Conservation (phyloP, 2,888 invertebrate genomes). For the Xanthostigma xanthostigma region DNA sequence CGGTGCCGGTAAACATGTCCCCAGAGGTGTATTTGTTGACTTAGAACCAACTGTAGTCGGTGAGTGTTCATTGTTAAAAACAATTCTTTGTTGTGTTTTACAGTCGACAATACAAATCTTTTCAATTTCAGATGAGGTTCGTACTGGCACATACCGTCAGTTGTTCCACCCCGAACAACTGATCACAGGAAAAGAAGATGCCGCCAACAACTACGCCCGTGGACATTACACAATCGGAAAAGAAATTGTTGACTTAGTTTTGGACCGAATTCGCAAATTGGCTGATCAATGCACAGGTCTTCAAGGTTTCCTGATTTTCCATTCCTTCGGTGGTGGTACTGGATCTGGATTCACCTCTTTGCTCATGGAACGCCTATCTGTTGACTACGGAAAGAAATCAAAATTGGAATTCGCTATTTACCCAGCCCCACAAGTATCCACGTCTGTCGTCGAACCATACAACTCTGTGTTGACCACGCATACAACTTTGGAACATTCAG, state of each 20-base stretch:
- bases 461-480: slow-evolving; percentile 45
- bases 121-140: slow-evolving; percentile 54
- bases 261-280: slow-evolving; percentile 36
- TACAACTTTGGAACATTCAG: slow-evolving; percentile 41
- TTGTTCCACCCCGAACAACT: slow-evolving; percentile 95
- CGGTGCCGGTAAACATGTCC: slow-evolving; percentile 70
- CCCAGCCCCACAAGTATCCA: slow-evolving; percentile 26
- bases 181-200: slow-evolving; percentile 63
- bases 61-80: slow-evolving; percentile 19
- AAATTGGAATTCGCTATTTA: slow-evolving; percentile 50
- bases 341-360: slow-evolving; percentile 48
- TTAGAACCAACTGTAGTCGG: slow-evolving; percentile 83
- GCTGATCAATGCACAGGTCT: slow-evolving; percentile 42
- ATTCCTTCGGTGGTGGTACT: slow-evolving; percentile 43
- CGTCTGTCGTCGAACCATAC: slow-evolving; percentile 40
- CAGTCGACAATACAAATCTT: too few relatives aligned
- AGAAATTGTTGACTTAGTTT: slow-evolving; percentile 36
- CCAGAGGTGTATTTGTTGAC: slow-evolving; percentile 78
- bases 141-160: slow-evolving; percentile 86
- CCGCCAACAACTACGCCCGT: slow-evolving; percentile 50
- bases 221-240: slow-evolving; percentile 48
- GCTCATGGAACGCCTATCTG: slow-evolving; percentile 44
- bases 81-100: too few relatives aligned
- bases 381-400: slow-evolving; percentile 47
- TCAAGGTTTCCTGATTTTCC: slow-evolving; percentile 45